A percentile compares a stretch with the other conserved stretches of the same genome.
Conservation (phyloP, 2,113 vertebrate genomes). For the Hylia prasina region DNA sequence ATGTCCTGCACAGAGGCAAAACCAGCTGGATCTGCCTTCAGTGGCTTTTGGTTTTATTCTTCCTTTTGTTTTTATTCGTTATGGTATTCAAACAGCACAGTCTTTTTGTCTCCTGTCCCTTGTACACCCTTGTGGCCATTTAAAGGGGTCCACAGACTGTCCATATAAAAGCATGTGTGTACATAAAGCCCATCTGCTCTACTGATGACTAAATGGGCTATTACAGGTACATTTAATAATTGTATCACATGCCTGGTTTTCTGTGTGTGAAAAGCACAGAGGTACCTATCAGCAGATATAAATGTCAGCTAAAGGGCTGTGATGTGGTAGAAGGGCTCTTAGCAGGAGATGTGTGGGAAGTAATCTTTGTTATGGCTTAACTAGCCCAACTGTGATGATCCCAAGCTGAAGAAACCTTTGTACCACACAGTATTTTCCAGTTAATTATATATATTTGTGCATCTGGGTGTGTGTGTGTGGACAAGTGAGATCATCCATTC, state of each 20-base stretch:
- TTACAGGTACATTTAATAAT: neutral
- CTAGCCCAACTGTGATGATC: neutral
- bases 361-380: slow-evolving; percentile 19
- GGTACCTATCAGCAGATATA: slow-evolving; percentile 20
- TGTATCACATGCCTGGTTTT: neutral
- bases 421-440: slow-evolving; percentile 39
- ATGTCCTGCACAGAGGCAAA: neutral
- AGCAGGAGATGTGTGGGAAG: slow-evolving; percentile 29
- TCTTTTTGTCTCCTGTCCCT: neutral
- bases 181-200: neutral
- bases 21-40: neutral
- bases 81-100: neutral
- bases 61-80: neutral
- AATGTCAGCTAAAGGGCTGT: neutral
- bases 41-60: neutral
- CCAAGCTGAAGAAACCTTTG: slow-evolving; percentile 38
- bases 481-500: slow-evolving; percentile 62
- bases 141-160: neutral
- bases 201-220: neutral
- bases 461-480: slow-evolving; percentile 27
- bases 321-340: slow-evolving; percentile 30
- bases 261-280: neutral
- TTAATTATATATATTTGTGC: slow-evolving; percentile 59
- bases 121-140: neutral
- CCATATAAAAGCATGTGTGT: neutral